Base-by-base conservation (phyloP, 2,888 invertebrate species). In the Limenitis camilla region DNA sequence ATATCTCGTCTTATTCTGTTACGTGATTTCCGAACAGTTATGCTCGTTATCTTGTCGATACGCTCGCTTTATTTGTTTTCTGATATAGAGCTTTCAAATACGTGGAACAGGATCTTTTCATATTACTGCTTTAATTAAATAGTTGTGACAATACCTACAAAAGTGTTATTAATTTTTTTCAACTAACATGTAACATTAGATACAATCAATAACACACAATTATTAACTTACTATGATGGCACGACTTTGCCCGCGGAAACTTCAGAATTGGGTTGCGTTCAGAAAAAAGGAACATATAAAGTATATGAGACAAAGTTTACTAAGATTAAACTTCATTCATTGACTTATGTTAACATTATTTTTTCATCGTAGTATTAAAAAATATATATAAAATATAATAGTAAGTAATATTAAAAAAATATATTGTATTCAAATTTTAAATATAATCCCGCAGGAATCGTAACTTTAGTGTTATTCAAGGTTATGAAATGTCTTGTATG, bases 1-100 rank as follows among this genome's bases (percentile, higher is more conserved):
- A 71, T 69, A 66, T 66, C 62, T 71, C 67, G 61, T 75, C 78
- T 76, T 78, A 71, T 78, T 80, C 72, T 72, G 72, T 72, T 71
- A 71, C 68, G 63, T 66, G 71, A 72, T 75, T 71, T 70, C 61
- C 61, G 59, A 58, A 53, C 60, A 67, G 69, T 68, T 74, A 70
- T 67, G 66, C 60, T 58, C 60, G 71, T 65, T 70, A 67, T 73
- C 65, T 67, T 66, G 68, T 68, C 67, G 65, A 64, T 62, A 61
- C 65, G 64, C 60, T 60, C 59, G 54, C 59, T 60, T 64, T 68
- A 67, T 76, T 72, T 73, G 64, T 66, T 66, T 61, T 63, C 55
- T 60, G 43, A 52, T 65, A 60, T 66, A 67, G 67, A 63, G 53
- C 64, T 64, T 62, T 60, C 53, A 9, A 61, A 62, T 60, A 66